Evolutionary conservation across 2,113 vertebrate species (phyloP), one percentile per base, ranked within the genome.

Genomic region (Girardinichthys multiradiatus): DNA sequence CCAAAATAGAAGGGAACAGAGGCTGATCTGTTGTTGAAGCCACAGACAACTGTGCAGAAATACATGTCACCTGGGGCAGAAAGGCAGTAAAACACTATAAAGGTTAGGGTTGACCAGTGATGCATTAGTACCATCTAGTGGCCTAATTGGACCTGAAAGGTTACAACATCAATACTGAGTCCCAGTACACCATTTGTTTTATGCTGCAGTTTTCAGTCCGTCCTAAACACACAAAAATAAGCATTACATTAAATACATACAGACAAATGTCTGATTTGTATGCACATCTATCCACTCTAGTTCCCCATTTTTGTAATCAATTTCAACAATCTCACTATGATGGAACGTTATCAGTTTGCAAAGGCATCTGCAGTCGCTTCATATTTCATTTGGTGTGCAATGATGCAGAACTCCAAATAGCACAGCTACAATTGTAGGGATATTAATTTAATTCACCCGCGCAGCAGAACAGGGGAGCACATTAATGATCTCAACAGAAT

Each of bases 91-190:
- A 61, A 58, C 63, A 24, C 15, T 80, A 67, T 64, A 59, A 75
- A 74, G 39, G 79, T 83, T 81, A 83, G 0, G 74, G 80, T 86
- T 86, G 84, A 78, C 70, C 70, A 85, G 79, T 91, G 83, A 92
- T 83, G 83, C 86, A 89, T 87, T 89, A 90, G 79, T 92, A 87
- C 89, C 90, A 91, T 86, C 90, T 92, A 89, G 91, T 91, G 91
- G 91, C 68, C 45, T 54, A 68, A 42, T 26, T 60, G 64, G 64
- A 78, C 37, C 67, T 64, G 10, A 66, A 77, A 84, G 68, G 60
- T 72, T 78, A 60, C 59, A 74, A 81, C 82, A 64, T 83, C 72
- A 68, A 66, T 65, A 73, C 27, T 27, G 42, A 82, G 51, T 73
- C 27, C 72, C 19, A 45, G 28, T 30, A 63, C 45, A 61, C 30